These are phyloP conservation scores for Mesochorus sp. DNA, from an alignment of 2,888 invertebrate species.

Conservation along the genomic window DNA sequence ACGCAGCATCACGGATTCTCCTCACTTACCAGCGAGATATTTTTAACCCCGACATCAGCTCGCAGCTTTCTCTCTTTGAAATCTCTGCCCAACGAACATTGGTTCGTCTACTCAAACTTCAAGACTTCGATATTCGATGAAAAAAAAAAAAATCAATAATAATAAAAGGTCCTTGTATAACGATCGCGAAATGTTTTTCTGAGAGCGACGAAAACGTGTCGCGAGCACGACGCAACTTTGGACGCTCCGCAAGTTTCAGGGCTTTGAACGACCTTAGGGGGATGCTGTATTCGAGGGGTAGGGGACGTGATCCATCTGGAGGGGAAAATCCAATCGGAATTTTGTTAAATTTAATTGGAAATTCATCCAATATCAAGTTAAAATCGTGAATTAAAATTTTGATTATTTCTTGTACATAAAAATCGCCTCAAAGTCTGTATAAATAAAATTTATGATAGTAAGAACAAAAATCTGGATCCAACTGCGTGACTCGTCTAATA, in stretches of 20 bases:
- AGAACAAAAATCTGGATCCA: too few species aligned
- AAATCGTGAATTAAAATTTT: too few species aligned
- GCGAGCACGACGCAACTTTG: slow-evolving; percentile 45
- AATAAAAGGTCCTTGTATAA: not conserved
- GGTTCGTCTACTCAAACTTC: slow-evolving; percentile 2
- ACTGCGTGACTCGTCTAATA: too few species aligned
- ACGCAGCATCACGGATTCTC: slow-evolving; percentile 47
- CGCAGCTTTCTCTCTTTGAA: slow-evolving; percentile 26
- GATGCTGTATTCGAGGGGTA: slow-evolving; percentile 26
- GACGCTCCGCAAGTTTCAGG: slow-evolving; percentile 1
- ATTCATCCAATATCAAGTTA: not conserved
- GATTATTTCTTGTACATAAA: not conserved
- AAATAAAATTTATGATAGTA: too few species aligned
- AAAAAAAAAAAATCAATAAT: slow-evolving; percentile 27
- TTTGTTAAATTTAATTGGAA: slow-evolving; percentile 1
- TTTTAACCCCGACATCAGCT: slow-evolving; percentile 60
- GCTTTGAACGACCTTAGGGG: slow-evolving; percentile 11
- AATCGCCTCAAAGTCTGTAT: too few species aligned
- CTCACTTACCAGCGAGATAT: slow-evolving; percentile 61
- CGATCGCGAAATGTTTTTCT: slow-evolving; percentile 26
- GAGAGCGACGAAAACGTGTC: slow-evolving; percentile 14
- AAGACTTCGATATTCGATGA: slow-evolving; percentile 2
- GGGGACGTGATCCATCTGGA: slow-evolving; percentile 11
- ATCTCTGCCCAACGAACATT: slow-evolving; percentile 35
- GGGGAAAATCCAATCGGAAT: slow-evolving; percentile 3